Conservation (phyloP, 2,888 invertebrate species). For the Ernsta delagoae region DNA sequence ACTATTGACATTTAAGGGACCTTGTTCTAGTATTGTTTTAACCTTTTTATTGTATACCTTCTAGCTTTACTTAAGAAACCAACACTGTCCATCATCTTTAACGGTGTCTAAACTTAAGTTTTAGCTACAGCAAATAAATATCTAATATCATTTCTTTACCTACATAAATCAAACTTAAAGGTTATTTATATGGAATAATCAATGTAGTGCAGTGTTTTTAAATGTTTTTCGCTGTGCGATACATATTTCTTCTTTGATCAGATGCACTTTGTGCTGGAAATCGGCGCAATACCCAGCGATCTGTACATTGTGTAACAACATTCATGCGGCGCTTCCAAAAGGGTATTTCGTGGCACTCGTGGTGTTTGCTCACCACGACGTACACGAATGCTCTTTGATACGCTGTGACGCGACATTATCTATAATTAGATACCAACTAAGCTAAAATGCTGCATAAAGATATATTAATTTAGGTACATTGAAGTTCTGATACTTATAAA, state of each 20-base stretch:
- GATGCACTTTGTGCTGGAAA: conserved; percentile 65
- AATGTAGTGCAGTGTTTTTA: conserved; percentile 1
- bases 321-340: conserved; percentile 44
- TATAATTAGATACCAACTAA: conserved; percentile 54
- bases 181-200: background rate
- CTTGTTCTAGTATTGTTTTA: conserved; percentile 61
- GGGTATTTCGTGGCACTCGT: conserved; percentile 45
- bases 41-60: conserved; percentile 43
- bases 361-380: conserved; percentile 52
- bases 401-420: conserved; percentile 51
- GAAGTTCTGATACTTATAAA: too few species aligned
- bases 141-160: too few species aligned
- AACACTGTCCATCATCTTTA: conserved; percentile 19
- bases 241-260: too few species aligned
- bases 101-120: background rate
- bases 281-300: conserved; percentile 55
- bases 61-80: conserved; percentile 26
- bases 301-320: conserved; percentile 50
- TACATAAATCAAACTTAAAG: too few species aligned
- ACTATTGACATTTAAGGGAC: conserved; percentile 68
- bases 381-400: conserved; percentile 43
- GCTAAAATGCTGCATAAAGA: conserved; percentile 18
- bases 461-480: background rate
- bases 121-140: background rate
- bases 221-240: too few species aligned